Base-by-base conservation (phyloP, 2,888 invertebrate genomes). In the Lucinisca nassula region DNA sequence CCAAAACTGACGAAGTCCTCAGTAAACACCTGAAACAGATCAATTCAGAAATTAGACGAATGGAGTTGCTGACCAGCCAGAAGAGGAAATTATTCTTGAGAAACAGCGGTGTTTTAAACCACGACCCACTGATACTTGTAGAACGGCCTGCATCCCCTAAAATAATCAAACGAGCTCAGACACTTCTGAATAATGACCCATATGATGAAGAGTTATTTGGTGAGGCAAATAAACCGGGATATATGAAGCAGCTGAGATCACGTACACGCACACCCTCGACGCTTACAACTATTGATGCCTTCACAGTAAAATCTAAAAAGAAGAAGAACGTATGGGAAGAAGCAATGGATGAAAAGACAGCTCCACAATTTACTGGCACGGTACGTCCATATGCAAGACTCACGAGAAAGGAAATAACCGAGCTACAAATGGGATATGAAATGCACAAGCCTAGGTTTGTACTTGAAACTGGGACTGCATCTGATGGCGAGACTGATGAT, bases 291-390 rank as follows among this genome's bases (percentile, higher is more conserved):
- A 95, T 95, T 27, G 95, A 95, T 73, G 94, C 94, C 1, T 95
- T 95, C 82, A 92, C 89, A 14, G 85, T 93, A 14, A 92, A 90
- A 82, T 75, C 90, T 3, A 92, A 89, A 67, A 93, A 92, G 79
- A 95, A 95, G 88, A 89, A 88, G 74, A 95, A 95, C 87, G 87
- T 95, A 0, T 95, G 95, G 95, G 95, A 95, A 49, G 92, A 92
- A 14, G 92, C 92, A 10, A 78, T 92, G 79, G 88, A 90, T 17
- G 93, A 93, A 21, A 92, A 91, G 72, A 90, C 92, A 24, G 76
- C 85, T 24, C 90, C 90, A 0, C 82, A 89, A 61, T 95, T 95
- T 82, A 84, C 87, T 37, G 93, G 95, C 77, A 93, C 93, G 0
- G 92, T 94, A 10, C 86, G 93, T 14, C 94, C 94, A 6, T 94